Conservation (phyloP, 2,797 vertebrate genomes). For the Catharus ustulatus region DNA sequence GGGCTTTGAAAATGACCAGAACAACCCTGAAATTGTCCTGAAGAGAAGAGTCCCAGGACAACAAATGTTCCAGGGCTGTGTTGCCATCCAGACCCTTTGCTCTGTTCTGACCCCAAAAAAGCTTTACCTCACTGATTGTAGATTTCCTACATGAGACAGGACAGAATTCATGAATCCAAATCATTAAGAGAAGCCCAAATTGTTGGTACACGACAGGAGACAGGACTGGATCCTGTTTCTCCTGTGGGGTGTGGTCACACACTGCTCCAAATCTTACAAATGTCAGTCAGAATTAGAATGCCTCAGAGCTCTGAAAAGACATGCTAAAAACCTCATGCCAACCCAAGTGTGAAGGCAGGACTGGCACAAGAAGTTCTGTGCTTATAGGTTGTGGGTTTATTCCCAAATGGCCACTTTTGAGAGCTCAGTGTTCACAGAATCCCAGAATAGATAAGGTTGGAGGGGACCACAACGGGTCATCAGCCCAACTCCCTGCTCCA, state of each 20-base stretch:
- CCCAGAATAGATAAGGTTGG: neutral
- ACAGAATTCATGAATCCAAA: neutral
- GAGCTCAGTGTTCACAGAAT: neutral
- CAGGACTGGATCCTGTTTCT: neutral
- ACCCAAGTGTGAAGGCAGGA: neutral
- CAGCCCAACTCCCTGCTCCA: neutral
- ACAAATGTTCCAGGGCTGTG: neutral
- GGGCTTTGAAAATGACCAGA: neutral
- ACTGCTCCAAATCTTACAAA: neutral
- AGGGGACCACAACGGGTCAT: neutral
- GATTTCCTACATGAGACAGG: neutral
- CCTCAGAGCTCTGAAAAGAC: neutral
- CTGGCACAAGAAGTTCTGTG: neutral
- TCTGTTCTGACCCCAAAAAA: neutral
- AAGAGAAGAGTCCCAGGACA: neutral
- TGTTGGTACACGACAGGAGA: neutral
- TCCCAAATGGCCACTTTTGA: neutral
- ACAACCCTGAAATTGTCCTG: neutral
- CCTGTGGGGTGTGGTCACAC: fast-evolving
- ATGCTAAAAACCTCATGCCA: neutral
- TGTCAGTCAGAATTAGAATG: neutral
- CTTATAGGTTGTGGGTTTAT: fast-evolving
- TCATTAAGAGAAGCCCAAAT: neutral
- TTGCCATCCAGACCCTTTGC: neutral
- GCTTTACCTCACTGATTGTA: neutral